Conservation (phyloP, 1,140 invertebrate species). For the Bathynomus jamesi region DNA sequence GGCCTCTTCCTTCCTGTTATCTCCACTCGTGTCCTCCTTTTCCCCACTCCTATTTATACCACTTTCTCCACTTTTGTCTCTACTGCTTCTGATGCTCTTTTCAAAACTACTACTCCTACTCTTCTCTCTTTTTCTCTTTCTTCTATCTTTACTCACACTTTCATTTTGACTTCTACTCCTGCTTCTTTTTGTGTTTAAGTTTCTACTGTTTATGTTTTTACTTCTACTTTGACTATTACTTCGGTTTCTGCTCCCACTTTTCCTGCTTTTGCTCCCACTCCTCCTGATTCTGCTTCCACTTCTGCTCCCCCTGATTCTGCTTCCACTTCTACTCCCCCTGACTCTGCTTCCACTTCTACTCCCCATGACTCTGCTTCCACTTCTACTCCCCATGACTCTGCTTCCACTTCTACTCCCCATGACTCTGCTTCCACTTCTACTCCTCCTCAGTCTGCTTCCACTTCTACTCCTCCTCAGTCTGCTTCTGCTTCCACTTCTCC, state of each 20-base stretch:
- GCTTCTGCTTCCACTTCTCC: too few relatives aligned
- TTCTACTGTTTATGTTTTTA: constrained; percentile 2
- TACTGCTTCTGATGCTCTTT: constrained; percentile 4
- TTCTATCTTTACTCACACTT: neutral
- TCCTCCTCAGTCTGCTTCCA: too few relatives aligned
- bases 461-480: too few relatives aligned
- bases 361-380: too few relatives aligned
- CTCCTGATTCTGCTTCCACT: too few relatives aligned
- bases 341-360: too few relatives aligned
- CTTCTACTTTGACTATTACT: constrained; percentile 3
- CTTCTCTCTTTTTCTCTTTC: constrained; percentile 6
- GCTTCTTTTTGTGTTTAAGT: neutral
- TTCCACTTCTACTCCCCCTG: too few relatives aligned
- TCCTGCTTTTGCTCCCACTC: constrained; percentile 3
- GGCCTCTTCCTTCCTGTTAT: neutral
- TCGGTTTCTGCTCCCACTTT: neutral
- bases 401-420: too few relatives aligned
- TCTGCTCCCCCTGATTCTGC: too few relatives aligned
- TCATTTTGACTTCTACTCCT: constrained; percentile 6
- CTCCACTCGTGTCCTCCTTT: neutral
- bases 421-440: too few relatives aligned
- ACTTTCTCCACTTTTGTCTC: neutral
- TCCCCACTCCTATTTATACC: neutral
- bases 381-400: too few relatives aligned
- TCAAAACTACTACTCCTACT: neutral